Percentiles rank a stretch among this genome's conserved stretches.
Conservation (phyloP, 2,797 vertebrate species). For the Rhabdophis nuchalis region DNA sequence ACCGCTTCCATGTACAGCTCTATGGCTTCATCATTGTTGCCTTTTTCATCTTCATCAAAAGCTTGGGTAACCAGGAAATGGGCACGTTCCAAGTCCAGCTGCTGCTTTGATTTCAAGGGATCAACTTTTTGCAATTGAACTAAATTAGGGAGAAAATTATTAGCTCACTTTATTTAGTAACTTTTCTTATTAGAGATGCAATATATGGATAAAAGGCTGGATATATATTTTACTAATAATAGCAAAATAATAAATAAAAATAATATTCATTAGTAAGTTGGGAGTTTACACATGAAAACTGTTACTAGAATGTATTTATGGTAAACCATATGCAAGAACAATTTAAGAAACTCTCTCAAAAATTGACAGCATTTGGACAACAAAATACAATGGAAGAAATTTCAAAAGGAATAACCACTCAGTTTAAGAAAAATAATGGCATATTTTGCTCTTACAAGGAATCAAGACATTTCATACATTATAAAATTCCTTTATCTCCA, state of each 20-base stretch:
- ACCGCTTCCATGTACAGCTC: conserved; percentile 95
- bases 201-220: neutral
- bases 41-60: conserved; percentile 95
- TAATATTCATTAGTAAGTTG: neutral
- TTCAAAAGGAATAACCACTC: neutral
- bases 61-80: conserved; percentile 96
- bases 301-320: neutral
- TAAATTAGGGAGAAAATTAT: conserved; percentile 54
- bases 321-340: neutral
- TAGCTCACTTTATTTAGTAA: neutral
- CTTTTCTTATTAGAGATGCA: neutral
- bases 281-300: neutral
- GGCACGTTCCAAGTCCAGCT: conserved; percentile 91
- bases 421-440: neutral
- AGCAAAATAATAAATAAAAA: neutral
- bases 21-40: conserved; percentile 87
- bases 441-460: neutral
- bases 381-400: neutral
- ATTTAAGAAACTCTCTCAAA: neutral
- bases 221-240: neutral
- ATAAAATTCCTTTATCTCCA: neutral
- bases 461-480: neutral
- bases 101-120: conserved; percentile 91
- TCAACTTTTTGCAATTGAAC: conserved; percentile 87
- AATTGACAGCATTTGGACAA: neutral